Conservation (phyloP, 2,797 vertebrate species). For the Spondyliosoma cantharus region DNA sequence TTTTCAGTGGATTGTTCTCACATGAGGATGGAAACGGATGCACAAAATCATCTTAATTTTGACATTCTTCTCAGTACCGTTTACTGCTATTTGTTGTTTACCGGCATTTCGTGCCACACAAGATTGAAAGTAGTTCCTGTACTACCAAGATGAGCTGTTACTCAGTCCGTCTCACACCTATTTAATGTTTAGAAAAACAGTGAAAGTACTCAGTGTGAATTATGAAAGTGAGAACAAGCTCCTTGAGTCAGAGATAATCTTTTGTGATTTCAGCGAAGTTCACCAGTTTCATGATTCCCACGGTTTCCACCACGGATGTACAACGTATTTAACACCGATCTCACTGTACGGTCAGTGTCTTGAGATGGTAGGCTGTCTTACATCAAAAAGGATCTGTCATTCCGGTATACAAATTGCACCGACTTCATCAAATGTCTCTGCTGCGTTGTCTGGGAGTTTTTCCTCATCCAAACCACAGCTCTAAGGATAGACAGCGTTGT, state of each 20-base stretch:
- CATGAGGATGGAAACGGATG: neutral
- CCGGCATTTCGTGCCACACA: neutral
- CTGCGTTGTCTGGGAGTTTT: neutral
- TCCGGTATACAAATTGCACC: neutral
- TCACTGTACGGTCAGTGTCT: neutral
- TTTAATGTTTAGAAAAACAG: constrained; percentile 18
- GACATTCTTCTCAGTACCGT: constrained; percentile 8
- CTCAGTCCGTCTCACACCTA: neutral
- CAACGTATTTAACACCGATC: neutral
- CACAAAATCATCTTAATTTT: constrained; percentile 5
- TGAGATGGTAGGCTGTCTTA: neutral
- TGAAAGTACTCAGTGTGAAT: constrained; percentile 29
- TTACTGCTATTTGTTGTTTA: constrained; percentile 3
- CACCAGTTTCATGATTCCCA: neutral
- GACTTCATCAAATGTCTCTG: neutral
- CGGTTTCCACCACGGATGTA: neutral
- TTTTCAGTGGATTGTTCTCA: constrained; percentile 35
- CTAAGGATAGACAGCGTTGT: neutral
- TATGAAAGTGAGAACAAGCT: constrained; percentile 44
- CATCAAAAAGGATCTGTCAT: neutral
- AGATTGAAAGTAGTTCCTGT: constrained; percentile 27
- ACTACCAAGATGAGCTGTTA: constrained; percentile 23
- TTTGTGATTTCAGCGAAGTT: constrained; percentile 1
- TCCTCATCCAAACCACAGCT: neutral
- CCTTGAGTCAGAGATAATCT: neutral